Evolutionary conservation across 1,140 invertebrate species (phyloP).

Genomic region (Procambarus virginalis): DNA sequence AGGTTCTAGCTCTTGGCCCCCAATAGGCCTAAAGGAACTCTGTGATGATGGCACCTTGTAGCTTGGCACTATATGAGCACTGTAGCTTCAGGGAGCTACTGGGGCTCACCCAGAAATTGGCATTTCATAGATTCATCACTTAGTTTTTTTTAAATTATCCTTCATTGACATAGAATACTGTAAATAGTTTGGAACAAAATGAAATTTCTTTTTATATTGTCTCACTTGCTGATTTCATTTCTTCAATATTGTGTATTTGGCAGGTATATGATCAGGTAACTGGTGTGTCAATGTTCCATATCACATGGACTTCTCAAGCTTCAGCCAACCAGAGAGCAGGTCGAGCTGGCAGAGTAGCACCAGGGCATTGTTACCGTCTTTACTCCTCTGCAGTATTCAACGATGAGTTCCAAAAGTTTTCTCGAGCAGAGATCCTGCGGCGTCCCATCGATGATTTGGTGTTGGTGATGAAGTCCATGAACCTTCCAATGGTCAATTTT

Average conservation of each 20-base stretch:
- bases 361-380: constrained; percentile 92
- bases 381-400: constrained; percentile 98
- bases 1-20: no score
- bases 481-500: constrained; percentile 95
- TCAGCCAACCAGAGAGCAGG: constrained; percentile 95
- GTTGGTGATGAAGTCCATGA: constrained; percentile 96
- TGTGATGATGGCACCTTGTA: no score
- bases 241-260: constrained; percentile 28
- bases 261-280: constrained; percentile 82
- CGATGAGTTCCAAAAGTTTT: constrained; percentile 88
- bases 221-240: not conserved
- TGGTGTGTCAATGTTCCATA: constrained; percentile 91
- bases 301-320: constrained; percentile 94
- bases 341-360: constrained; percentile 88
- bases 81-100: no score
- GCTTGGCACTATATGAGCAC: no score
- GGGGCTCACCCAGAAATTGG: no score
- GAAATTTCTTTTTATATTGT: not conserved
- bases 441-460: constrained; percentile 96
- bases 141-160: no score
- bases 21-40: no score
- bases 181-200: not conserved
- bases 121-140: no score
- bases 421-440: constrained; percentile 89
- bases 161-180: no score